Conservation (phyloP, 2,797 vertebrate species). For the Pipistrellus pygmaeus region DNA sequence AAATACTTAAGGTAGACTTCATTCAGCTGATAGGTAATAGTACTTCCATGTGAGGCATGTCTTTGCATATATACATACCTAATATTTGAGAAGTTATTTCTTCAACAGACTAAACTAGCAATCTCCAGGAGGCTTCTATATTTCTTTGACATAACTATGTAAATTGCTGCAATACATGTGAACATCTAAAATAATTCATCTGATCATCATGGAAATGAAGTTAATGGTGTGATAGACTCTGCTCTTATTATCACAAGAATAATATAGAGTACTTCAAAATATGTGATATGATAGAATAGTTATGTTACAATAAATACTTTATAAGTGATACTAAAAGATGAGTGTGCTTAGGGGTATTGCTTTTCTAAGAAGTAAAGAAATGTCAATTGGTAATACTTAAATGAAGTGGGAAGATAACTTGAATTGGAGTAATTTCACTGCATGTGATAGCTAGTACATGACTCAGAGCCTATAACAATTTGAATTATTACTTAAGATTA, state of each 20-base stretch:
- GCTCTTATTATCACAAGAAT: slow-evolving; percentile 45
- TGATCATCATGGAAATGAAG: slow-evolving; percentile 1
- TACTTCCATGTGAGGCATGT: background rate
- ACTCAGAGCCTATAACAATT: background rate
- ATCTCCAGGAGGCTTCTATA: background rate
- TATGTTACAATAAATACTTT: slow-evolving; percentile 44
- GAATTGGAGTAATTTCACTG: background rate
- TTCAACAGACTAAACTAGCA: background rate
- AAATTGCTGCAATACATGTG: background rate
- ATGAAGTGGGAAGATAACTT: background rate
- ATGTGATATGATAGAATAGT: slow-evolving; percentile 64
- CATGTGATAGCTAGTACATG: background rate
- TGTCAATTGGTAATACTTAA: slow-evolving; percentile 22
- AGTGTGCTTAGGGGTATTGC: background rate
- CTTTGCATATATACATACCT: background rate
- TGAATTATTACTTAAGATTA: background rate
- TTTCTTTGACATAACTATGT: background rate
- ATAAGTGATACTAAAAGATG: slow-evolving; percentile 22
- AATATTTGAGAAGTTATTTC: background rate
- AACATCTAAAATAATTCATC: background rate
- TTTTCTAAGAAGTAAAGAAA: slow-evolving; percentile 21
- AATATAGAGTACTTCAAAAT: slow-evolving; percentile 57
- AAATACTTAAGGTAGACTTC: background rate
- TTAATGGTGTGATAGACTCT: slow-evolving; percentile 18
- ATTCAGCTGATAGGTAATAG: background rate